These are phyloP conservation scores for Neotoma lepida DNA, from an alignment of 2,113 vertebrate species.

Conservation along the genomic window DNA sequence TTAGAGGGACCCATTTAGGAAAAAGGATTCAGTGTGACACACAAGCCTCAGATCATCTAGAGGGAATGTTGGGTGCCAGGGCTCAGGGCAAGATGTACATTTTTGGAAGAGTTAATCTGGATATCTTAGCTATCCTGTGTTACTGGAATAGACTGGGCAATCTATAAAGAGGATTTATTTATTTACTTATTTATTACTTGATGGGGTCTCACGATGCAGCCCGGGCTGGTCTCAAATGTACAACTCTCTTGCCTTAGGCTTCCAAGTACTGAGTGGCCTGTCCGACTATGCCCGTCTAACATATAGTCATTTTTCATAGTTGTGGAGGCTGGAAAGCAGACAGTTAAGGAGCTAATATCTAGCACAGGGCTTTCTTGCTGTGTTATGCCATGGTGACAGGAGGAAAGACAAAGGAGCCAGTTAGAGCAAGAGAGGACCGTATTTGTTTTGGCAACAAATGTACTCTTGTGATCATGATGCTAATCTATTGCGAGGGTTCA, in stretches of 20 bases:
- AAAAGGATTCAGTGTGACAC: not conserved
- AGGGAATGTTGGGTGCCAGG: not conserved
- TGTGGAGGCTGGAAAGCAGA: not conserved
- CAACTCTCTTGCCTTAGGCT: no score
- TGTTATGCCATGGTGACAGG: not conserved
- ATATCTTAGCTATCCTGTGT: not conserved
- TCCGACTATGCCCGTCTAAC: accelerated
- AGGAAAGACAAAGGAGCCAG: not conserved
- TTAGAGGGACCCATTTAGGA: not conserved
- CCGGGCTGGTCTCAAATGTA: not conserved
- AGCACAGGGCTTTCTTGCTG: not conserved
- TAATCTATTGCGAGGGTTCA: not conserved
- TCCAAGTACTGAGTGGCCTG: not conserved
- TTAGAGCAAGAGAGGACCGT: not conserved
- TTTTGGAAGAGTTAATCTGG: not conserved
- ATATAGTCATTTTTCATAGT: not conserved
- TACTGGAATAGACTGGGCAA: not conserved
- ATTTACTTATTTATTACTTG: not conserved
- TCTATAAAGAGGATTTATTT: not conserved
- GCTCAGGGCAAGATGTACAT: not conserved
- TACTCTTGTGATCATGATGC: not conserved
- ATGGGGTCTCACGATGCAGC: not conserved
- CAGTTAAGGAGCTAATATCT: no score
- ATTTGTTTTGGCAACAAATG: not conserved
- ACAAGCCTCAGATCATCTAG: not conserved